Evolutionary conservation across 2,888 invertebrate species (phyloP), one percentile per base, ranked within the genome.

Genomic region (Philereme vetulata): DNA sequence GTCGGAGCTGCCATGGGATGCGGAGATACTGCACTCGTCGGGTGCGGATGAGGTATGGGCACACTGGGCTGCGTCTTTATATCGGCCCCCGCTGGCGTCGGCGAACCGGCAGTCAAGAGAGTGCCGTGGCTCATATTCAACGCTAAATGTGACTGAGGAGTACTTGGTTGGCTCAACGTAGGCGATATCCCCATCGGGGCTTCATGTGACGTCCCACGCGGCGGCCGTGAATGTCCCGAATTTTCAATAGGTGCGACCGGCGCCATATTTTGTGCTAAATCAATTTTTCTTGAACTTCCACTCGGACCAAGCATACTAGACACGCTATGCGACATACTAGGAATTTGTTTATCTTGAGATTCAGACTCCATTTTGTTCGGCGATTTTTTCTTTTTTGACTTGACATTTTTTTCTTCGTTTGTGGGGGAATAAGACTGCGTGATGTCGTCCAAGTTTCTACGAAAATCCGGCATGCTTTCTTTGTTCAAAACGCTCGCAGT

Each of bases 391-490:
- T 92, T 93, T 65, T 85, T 89, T 1, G 88, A 81, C 67, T 88
- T 89, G 5, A 73, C 74, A 0, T 79, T 74, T 66, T 82, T 86
- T 35, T 90, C 90, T 53, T 91, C 90, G 6, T 81, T 78, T 0
- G 81, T 83, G 0, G 92, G 92, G 0, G 93, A 91, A 61, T 93
- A 92, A 0, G 93, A 92, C 55, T 92, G 90, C 1, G 93, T 93
- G 43, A 93, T 93, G 66, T 92, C 92, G 56, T 92, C 93, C 51
- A 93, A 79, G 64, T 92, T 92, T 64, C 80, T 88, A 9, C 92
- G 81, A 58, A 93, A 92, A 68, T 90, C 92, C 5, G 93, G 92
- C 74, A 90, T 76, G 4, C 91, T 85, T 56, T 91, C 91, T 63
- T 86, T 90, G 58, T 87, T 89, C 21, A 89, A 72, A 5, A 87